Percentiles rank a stretch among this genome's conserved stretches.
Conservation (phyloP, 2,888 invertebrate genomes). For the Chymomyza caudatula region DNA sequence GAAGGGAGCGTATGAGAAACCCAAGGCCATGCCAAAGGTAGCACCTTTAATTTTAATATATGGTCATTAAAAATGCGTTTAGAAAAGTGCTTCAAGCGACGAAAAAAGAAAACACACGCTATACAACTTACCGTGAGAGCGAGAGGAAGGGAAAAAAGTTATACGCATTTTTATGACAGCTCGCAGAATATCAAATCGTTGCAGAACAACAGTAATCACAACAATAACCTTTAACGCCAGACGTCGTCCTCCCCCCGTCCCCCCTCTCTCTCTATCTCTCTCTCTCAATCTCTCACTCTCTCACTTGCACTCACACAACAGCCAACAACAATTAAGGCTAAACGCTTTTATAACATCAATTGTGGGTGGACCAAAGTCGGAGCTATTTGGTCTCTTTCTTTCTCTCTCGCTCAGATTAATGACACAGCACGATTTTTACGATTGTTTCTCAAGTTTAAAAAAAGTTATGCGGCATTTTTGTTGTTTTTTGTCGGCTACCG, state of each 20-base stretch:
- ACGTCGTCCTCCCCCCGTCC: not conserved
- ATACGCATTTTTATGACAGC: constrained; percentile 40
- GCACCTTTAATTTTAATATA: constrained; percentile 69
- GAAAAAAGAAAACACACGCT: not conserved
- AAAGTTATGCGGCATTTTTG: constrained; percentile 31
- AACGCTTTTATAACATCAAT: constrained; percentile 62
- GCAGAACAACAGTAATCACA: constrained; percentile 34
- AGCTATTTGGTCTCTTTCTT: not conserved
- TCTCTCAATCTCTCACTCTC: no score
- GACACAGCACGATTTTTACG: constrained; percentile 66
- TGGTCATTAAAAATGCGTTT: constrained; percentile 64
- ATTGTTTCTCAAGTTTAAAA: constrained; percentile 56
- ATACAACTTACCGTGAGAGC: not conserved
- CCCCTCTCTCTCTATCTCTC: no score
- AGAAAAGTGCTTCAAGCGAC: not conserved
- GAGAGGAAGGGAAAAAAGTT: not conserved
- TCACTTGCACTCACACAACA: no score
- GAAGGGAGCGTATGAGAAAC: constrained; percentile 30
- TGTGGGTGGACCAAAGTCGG: constrained; percentile 27
- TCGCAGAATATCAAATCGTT: constrained; percentile 51
- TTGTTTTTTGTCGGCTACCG: constrained; percentile 7
- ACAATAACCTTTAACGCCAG: constrained; percentile 58
- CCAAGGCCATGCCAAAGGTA: constrained; percentile 23
- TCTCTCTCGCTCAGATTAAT: constrained; percentile 55
- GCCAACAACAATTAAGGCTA: constrained; percentile 56